phyloP scores from a whole-genome alignment of 92 coral and sea anemone genomes.

The Epizoanthus fatuus region DNA sequence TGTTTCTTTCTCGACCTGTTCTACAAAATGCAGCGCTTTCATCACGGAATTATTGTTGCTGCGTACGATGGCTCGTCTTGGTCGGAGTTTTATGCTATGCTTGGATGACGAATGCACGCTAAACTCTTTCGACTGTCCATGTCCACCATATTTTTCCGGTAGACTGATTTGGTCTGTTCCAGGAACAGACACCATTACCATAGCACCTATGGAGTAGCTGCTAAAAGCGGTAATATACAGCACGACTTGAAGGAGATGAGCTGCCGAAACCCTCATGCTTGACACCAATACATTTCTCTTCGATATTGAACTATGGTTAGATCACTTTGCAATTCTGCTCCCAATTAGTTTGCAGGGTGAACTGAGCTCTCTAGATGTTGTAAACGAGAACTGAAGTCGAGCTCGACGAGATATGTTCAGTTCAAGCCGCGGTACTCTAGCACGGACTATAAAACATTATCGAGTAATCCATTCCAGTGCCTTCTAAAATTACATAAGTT shows the following conservation, averaged over 20 bases:
- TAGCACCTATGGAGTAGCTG: background rate
- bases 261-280: background rate
- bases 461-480: background rate
- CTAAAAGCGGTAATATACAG: background rate
- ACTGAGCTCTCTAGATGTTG: too few species aligned
- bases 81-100: background rate
- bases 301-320: too few species aligned
- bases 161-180: background rate
- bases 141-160: background rate
- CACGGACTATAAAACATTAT: background rate
- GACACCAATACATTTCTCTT: too few species aligned
- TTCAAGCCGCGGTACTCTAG: background rate
- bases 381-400: too few species aligned
- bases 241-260: background rate
- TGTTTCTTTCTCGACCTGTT: slow-evolving; percentile 58
- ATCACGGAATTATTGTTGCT: slow-evolving; percentile 1
- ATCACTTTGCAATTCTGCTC: too few species aligned
- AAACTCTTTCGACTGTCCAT: background rate
- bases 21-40: slow-evolving; percentile 34
- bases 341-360: too few species aligned
- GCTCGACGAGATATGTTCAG: too few species aligned
- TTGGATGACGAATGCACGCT: background rate
- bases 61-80: slow-evolving; percentile 15
- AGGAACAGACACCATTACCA: background rate
- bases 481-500: slow-evolving; percentile 27